Base-by-base conservation (phyloP, 2,113 vertebrate species). In the Hucho hucho region DNA sequence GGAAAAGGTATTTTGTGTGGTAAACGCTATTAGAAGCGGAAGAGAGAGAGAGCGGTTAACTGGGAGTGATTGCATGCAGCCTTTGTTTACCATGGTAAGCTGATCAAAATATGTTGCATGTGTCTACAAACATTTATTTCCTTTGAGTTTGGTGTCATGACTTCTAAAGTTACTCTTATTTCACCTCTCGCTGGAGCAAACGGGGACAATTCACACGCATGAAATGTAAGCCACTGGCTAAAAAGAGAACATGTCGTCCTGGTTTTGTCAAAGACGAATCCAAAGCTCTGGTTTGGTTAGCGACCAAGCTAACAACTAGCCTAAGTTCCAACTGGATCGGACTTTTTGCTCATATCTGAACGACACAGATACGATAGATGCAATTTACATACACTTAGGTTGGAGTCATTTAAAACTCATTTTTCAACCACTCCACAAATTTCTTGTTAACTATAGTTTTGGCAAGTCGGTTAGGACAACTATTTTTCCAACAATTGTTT, bases 31-130 rank as follows among this genome's bases (percentile, higher is more conserved):
- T n/a, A 74, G 84, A 90, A 74, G 83, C 89, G 88, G 90, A 89
- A 90, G 90, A 43, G 9, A 7, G 37, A 37, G 32, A 89, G 83
- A 81, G 77, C 74, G 73, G 14, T 53, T 53, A 18, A 85, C 76
- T 47, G 81, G 77, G 87, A 69, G 70, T 29, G 58, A n/a, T 61
- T 61, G n/a, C n/a, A 11, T 61, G 37, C 73, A 14, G 68, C 88
- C 72, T 87, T 91, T 92, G 90, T 92, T 92, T 90, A 92, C 87
- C 87, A 81, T 88, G 83, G 76, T 32, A 78, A 58, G 26, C n/a
- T 24, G 6, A 61, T 2, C 58, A 61, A 61, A 61, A 7, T 61
- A 22, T 4, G 4, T 1, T 53, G 49, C 49, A 3, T 53, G 49
- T 53, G 49, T 14, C 47, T 49, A 49, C 14, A 49, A 16, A 49